Conservation (phyloP, 2,797 vertebrate species). For the Takifugu rubripes region DNA sequence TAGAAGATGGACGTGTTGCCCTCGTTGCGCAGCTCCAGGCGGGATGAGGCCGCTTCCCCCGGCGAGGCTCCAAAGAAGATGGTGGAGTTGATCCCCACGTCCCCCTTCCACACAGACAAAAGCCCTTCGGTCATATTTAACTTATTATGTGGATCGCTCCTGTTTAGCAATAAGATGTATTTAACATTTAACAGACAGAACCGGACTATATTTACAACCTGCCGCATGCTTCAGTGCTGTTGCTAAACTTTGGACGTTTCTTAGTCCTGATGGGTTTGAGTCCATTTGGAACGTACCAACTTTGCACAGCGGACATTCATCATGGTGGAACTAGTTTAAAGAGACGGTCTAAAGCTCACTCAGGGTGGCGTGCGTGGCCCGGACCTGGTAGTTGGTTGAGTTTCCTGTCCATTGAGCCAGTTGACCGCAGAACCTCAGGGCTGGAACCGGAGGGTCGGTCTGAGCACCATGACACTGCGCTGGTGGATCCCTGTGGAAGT, state of each 20-base stretch:
- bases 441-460: slow-evolving; percentile 70
- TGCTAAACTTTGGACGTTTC: too few species aligned
- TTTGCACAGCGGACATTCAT: too few species aligned
- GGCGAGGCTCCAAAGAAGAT: slow-evolving; percentile 81
- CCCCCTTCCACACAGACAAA: slow-evolving; percentile 57
- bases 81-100: slow-evolving; percentile 78
- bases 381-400: slow-evolving; percentile 71
- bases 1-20: slow-evolving; percentile 86
- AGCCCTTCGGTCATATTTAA: not conserved
- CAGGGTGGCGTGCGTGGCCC: not conserved
- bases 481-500: too few species aligned
- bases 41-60: slow-evolving; percentile 74
- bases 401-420: slow-evolving; percentile 83
- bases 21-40: slow-evolving; percentile 81
- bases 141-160: too few species aligned
- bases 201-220: too few species aligned
- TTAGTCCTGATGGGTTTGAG: not conserved
- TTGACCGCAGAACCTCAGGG: slow-evolving; percentile 83
- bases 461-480: slow-evolving; percentile 36
- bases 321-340: too few species aligned
- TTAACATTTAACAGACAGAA: too few species aligned
- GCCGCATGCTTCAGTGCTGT: too few species aligned
- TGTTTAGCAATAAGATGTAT: too few species aligned
- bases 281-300: not conserved
- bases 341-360: too few species aligned